Conservation (phyloP, 92 coral and sea anemone species). For the Siderastrea siderea region DNA sequence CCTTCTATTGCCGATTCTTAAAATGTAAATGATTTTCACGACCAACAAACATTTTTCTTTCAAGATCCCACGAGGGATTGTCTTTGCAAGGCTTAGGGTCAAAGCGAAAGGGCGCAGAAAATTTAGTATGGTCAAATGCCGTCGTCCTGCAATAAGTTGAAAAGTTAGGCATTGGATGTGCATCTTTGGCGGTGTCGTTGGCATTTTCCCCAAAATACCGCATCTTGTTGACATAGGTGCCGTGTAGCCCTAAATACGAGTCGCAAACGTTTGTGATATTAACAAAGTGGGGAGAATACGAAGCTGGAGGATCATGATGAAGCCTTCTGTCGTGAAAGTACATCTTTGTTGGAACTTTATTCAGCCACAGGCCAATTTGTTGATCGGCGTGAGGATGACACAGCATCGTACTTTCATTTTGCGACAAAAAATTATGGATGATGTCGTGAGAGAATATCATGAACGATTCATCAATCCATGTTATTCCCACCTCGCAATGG, state of each 20-base stretch:
- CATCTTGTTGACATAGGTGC: constrained; percentile 55
- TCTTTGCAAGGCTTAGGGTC: constrained; percentile 57
- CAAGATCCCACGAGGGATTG: constrained; percentile 39
- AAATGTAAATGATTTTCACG: constrained; percentile 9
- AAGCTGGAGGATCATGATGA: constrained; percentile 35
- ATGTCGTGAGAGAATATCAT: constrained; percentile 51
- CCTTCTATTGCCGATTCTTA: no score
- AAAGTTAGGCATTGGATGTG: constrained; percentile 7
- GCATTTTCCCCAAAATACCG: constrained; percentile 25
- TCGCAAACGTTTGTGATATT: constrained; percentile 49
- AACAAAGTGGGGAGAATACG: constrained; percentile 3
- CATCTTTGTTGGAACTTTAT: constrained; percentile 2
- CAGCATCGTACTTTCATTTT: constrained; percentile 13
- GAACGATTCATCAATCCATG: constrained; percentile 54
- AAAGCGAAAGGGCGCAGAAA: neutral
- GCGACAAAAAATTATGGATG: constrained; percentile 38
- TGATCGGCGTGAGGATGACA: no score
- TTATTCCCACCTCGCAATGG: neutral
- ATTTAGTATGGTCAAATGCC: constrained; percentile 27
- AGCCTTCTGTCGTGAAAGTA: constrained; percentile 51
- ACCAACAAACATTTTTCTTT: constrained; percentile 9
- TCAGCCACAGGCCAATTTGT: neutral
- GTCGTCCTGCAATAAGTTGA: constrained; percentile 17
- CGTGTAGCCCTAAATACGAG: constrained; percentile 58
- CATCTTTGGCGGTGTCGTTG: constrained; percentile 44